Base-by-base conservation (phyloP, 2,113 vertebrate species). In the Gambusia affinis region DNA sequence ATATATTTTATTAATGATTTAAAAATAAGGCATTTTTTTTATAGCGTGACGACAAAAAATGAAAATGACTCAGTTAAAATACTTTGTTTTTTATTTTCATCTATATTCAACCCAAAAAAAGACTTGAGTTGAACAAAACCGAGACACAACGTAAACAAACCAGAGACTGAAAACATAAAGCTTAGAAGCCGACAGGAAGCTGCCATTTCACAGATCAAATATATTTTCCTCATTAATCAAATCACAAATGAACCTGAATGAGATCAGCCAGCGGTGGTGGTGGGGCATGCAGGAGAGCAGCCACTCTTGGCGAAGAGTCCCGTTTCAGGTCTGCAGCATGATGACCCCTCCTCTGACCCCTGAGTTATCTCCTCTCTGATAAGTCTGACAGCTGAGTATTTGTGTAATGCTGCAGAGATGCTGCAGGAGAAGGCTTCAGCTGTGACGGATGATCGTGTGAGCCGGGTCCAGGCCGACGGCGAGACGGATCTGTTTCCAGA, bases 371-470 rank as follows among this genome's bases (percentile, higher is more conserved):
- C 29, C 42, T 72, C 64, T 19, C 51, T 75, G 72, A 81, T 60
- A n/a, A 39, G 30, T 67, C 74, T 80, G 82, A 87, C 82, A 87
- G 80, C 81, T 88, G 79, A 76, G 68, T 82, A 76, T 90, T 73
- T 72, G 35, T 83, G 60, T 79, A 75, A 78, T 85, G 79, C 73
- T 73, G 47, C 91, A 98, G 97, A 96, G 94, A 99, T 99, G 97
- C 97, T 99, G 92, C 97, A 99, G 94, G 97, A 99, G 87, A 99
- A 98, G 92, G 94, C 95, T 91, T 95, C 96, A 91, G 93, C 95
- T 86, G 96, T 96, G 92, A 95, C 93, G 73, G 96, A 98, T 88
- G 97, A 97, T 87, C 94, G 93, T 89, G 94, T 95, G 93, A 93
- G 93, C 89, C 95, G 89, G 86, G 93, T 92, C 89, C 95, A 95